phyloP scores from a whole-genome alignment of 2,888 invertebrate genomes.

The Leptinotarsa peninsularis region DNA sequence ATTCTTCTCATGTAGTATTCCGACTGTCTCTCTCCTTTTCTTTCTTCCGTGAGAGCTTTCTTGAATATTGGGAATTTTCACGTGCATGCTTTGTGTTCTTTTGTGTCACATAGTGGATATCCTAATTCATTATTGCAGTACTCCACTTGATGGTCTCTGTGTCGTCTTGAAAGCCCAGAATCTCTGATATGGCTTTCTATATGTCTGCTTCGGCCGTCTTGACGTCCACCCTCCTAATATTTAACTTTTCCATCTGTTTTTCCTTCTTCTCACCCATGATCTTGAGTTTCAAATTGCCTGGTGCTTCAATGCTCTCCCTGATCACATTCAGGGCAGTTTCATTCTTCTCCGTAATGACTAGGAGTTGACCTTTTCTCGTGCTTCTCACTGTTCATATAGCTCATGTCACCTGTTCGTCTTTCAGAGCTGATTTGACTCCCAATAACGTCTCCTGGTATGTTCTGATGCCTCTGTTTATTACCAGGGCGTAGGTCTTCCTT shows the following conservation, averaged over 20 bases:
- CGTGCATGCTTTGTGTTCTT: conserved; percentile 8
- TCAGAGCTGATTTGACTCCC: background rate
- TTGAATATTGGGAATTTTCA: conserved; percentile 10
- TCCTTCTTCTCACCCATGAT: background rate
- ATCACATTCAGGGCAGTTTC: background rate
- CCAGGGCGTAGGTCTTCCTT: background rate
- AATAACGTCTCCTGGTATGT: background rate
- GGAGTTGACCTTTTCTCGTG: background rate
- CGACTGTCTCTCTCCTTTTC: background rate
- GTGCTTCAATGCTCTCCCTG: background rate
- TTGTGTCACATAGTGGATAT: background rate
- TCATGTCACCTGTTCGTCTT: background rate
- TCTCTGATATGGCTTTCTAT: background rate
- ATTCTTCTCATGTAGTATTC: background rate
- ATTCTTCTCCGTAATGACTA: background rate
- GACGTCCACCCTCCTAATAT: background rate
- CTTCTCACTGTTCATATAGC: background rate
- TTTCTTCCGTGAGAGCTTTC: background rate
- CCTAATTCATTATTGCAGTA: background rate
- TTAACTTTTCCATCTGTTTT: background rate
- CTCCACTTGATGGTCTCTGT: background rate
- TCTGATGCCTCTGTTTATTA: background rate
- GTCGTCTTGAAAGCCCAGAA: background rate
- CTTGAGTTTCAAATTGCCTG: background rate
- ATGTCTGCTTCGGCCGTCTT: background rate